Evolutionary conservation across 2,797 vertebrate genomes (phyloP), one percentile per base, ranked within the genome.

Genomic region (Petrocephalus sullivani): DNA sequence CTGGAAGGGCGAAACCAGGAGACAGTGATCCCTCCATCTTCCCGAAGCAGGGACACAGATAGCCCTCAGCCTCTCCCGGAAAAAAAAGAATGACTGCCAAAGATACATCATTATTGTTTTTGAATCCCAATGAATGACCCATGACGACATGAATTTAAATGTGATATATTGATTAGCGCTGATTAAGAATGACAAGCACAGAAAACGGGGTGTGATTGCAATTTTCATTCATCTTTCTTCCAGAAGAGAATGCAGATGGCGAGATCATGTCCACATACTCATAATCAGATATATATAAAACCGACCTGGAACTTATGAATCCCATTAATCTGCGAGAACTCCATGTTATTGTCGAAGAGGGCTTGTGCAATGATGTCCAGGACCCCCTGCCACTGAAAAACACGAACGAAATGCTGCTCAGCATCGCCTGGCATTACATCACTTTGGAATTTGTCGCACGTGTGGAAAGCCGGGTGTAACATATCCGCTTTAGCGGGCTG

Each of bases 361-460:
- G 98, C 98, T 96, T 99, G 99, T 9, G 98, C 97, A 90, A 99
- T 99, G 91, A 99, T 99, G 93, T 99, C 98, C 93, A 99, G 94
- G 41, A 99, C 97, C 89, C 97, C 97, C 94, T 98, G 98, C 98
- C 98, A 99, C 98, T 99, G 95, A 23, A 94, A 93, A 88, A 90
- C 88, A 91, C 3, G 91, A 75, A 49, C 8, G 21, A 33, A 81
- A 51, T 4, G 1, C 28, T 4, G 21, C 54, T 57, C 54, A 85
- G 53, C 6, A 21, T 51, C 75, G 7, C 75, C 37, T 0, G 0
- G 7, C 75, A 3, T 7, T 1, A 49, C 61, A n/a, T 78, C 75
- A 81, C n/a, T 1, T 21, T 19, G 7, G 6, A 41, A 19, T 49
- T 2, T 21, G 41, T 49, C 75, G 75, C 75, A 81, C 75, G 37